These are phyloP conservation scores for Nymphalis polychloros DNA, from an alignment of 2,888 invertebrate genomes.

Conservation along the genomic window DNA sequence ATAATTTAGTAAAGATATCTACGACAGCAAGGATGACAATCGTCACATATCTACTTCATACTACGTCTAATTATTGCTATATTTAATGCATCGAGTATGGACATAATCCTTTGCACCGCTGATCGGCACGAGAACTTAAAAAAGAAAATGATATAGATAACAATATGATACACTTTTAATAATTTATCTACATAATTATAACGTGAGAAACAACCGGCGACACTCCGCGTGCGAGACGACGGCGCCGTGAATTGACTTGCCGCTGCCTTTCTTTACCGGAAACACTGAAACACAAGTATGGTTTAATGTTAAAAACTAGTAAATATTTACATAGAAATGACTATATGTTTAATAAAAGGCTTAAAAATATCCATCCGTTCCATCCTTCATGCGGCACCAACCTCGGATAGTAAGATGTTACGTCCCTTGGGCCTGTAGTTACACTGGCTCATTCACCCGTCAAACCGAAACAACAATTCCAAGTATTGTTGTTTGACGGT, in stretches of 20 bases:
- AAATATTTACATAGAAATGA: too few relatives aligned
- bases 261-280: not conserved
- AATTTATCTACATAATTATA: slow-evolving; percentile 12
- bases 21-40: not conserved
- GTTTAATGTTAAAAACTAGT: too few relatives aligned
- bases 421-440: not conserved
- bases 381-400: too few relatives aligned
- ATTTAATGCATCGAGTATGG: slow-evolving; percentile 1
- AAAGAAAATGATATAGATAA: slow-evolving; percentile 3
- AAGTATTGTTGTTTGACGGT: too few relatives aligned
- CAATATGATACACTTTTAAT: slow-evolving; percentile 10
- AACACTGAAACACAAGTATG: not conserved
- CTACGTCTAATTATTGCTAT: slow-evolving; percentile 8
- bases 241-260: not conserved
- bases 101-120: not conserved
- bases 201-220: not conserved
- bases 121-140: slow-evolving; percentile 5
- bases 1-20: not conserved
- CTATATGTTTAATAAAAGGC: too few relatives aligned
- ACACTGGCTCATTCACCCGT: too few relatives aligned
- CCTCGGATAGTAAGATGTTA: not conserved
- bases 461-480: too few relatives aligned
- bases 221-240: not conserved
- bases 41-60: not conserved
- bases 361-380: too few relatives aligned